phyloP scores from a whole-genome alignment of 2,888 invertebrate species.

The Neoascia interrupta region DNA sequence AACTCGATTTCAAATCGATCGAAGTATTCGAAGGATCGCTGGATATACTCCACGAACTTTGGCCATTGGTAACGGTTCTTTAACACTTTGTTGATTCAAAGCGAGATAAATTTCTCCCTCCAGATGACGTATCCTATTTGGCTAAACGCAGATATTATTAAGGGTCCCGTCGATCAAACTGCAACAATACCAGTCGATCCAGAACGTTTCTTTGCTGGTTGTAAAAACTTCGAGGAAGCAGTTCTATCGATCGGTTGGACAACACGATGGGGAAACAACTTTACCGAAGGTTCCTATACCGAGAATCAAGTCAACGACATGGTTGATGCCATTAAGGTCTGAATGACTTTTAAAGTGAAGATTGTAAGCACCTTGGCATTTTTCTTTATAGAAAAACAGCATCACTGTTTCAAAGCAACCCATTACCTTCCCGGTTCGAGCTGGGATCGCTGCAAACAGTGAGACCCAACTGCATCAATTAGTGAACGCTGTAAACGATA shows the following conservation, averaged over 20 bases:
- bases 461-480: slow-evolving; percentile 83
- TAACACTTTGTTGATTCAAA: not conserved
- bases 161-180: slow-evolving; percentile 85
- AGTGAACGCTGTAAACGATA: slow-evolving; percentile 79
- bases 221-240: slow-evolving; percentile 82
- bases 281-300: slow-evolving; percentile 83
- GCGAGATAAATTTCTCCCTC: not conserved
- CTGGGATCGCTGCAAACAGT: slow-evolving; percentile 85
- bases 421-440: slow-evolving; percentile 90
- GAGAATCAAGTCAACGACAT: slow-evolving; percentile 85
- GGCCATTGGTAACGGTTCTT: slow-evolving; percentile 77
- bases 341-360: too few species aligned
- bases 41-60: slow-evolving; percentile 78
- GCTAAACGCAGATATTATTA: slow-evolving; percentile 91
- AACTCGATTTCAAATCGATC: slow-evolving; percentile 92
- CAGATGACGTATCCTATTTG: slow-evolving; percentile 88
- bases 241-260: slow-evolving; percentile 93
- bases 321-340: slow-evolving; percentile 82
- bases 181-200: slow-evolving; percentile 83
- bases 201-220: slow-evolving; percentile 82
- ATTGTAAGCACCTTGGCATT: too few species aligned
- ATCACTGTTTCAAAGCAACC: slow-evolving; percentile 81
- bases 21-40: slow-evolving; percentile 85
- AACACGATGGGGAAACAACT: slow-evolving; percentile 83
- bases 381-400: slow-evolving; percentile 71